These are phyloP conservation scores for Tholera decimalis DNA, from an alignment of 2,888 invertebrate genomes.

Conservation along the genomic window DNA sequence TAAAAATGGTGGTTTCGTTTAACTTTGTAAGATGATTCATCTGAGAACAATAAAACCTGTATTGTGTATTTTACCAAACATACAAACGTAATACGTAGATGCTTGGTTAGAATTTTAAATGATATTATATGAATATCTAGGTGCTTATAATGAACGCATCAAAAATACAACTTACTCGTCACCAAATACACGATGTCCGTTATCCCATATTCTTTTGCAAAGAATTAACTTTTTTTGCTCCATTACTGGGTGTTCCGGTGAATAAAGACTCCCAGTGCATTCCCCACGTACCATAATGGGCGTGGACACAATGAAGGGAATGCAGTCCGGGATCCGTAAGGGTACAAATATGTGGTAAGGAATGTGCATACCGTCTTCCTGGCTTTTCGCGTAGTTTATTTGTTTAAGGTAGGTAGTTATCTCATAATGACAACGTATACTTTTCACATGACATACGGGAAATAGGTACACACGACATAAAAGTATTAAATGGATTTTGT, in stretches of 20 bases:
- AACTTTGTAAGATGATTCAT: conserved; percentile 27
- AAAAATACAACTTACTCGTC: conserved; percentile 12
- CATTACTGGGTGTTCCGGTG: conserved; percentile 76
- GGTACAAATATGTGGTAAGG: conserved; percentile 81
- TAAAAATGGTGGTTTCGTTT: not conserved
- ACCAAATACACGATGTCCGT: conserved; percentile 14
- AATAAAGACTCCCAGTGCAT: conserved; percentile 77
- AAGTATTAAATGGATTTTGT: conserved; percentile 13
- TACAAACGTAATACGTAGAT: not conserved
- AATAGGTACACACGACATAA: not conserved
- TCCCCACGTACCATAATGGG: conserved; percentile 74
- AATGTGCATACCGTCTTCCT: conserved; percentile 78
- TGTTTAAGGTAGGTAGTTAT: conserved; percentile 28
- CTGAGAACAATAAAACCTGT: conserved; percentile 15
- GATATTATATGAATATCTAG: too few species aligned
- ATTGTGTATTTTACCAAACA: conserved; percentile 7
- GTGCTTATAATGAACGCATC: not conserved
- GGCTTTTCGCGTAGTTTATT: conserved; percentile 43
- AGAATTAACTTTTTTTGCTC: conserved; percentile 56
- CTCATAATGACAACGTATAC: not conserved
- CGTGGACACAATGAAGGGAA: conserved; percentile 79
- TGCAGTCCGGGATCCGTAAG: conserved; percentile 73
- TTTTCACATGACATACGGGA: conserved; percentile 4
- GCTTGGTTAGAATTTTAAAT: not conserved
- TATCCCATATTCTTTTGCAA: conserved; percentile 2